Conservation (phyloP, 2,113 vertebrate genomes). For the Syngnathoides biaculeatus region DNA sequence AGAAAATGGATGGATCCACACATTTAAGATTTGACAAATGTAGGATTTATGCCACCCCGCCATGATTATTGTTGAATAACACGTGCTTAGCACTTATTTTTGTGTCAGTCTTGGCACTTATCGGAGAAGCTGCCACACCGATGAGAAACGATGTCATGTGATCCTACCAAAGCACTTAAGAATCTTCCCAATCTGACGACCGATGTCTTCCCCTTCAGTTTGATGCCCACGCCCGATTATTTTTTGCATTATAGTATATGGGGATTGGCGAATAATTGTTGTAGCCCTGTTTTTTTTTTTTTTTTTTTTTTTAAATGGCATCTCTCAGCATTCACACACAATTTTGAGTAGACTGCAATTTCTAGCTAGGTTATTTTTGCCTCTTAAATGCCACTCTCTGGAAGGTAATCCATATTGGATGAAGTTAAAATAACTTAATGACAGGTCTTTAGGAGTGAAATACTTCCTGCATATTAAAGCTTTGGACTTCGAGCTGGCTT, state of each 20-base stretch:
- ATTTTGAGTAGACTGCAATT: neutral
- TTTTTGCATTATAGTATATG: too few relatives aligned
- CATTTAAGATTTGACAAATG: neutral
- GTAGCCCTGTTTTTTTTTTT: neutral
- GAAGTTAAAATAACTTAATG: constrained; percentile 69
- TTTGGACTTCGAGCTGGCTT: constrained; percentile 28
- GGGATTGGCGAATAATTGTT: neutral
- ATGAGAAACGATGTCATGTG: neutral
- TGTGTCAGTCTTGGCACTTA: constrained; percentile 37
- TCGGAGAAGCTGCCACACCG: neutral
- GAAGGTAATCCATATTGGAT: constrained; percentile 99
- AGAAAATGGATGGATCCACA: too few relatives aligned
- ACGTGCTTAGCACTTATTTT: neutral
- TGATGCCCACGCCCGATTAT: too few relatives aligned
- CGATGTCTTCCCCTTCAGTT: too few relatives aligned
- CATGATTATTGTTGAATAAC: neutral
- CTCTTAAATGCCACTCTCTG: constrained; percentile 62
- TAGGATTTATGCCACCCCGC: neutral
- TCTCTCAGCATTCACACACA: constrained; percentile 4
- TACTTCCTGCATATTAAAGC: constrained; percentile 84
- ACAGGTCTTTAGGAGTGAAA: constrained; percentile 55
- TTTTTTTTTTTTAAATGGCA: neutral
- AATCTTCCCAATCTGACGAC: neutral
- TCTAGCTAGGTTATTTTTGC: constrained; percentile 24
- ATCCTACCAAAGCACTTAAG: neutral